These are phyloP conservation scores for Ophiothrix spiculata DNA, from an alignment of 35 echinoderm and acorn worm species.

Conservation along the genomic window DNA sequence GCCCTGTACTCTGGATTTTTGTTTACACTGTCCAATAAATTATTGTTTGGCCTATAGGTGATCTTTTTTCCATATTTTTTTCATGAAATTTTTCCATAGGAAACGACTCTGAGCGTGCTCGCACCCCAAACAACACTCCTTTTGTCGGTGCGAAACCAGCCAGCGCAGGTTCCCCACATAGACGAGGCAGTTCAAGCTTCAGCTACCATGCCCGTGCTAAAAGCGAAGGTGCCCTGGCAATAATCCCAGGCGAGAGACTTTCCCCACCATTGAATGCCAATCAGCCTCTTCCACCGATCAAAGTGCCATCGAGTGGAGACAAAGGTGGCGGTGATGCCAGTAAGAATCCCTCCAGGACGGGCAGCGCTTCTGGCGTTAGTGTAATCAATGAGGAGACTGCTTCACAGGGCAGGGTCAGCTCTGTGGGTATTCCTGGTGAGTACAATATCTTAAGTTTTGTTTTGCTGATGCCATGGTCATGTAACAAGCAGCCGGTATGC, in stretches of 20 bases:
- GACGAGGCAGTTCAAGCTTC: neutral
- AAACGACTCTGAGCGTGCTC: neutral
- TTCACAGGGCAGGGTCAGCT: neutral
- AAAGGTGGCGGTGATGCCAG: slow-evolving; percentile 18
- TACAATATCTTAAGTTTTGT: neutral
- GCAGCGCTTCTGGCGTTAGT: neutral
- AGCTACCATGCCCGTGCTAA: slow-evolving; percentile 20
- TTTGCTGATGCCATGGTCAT: neutral
- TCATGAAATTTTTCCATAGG: neutral
- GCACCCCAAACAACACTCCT: slow-evolving; percentile 14
- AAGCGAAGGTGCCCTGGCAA: slow-evolving; percentile 57
- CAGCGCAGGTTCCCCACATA: slow-evolving; percentile 53
- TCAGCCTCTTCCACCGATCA: slow-evolving; percentile 93
- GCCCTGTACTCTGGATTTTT: too few species aligned
- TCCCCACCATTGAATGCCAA: neutral
- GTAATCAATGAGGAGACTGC: neutral
- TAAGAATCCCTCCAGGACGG: slow-evolving; percentile 1
- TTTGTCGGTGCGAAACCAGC: neutral
- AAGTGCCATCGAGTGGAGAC: slow-evolving; percentile 68
- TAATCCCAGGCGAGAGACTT: neutral
- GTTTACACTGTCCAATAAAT: too few species aligned
- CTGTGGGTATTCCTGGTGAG: neutral
- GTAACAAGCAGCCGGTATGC: too few species aligned
- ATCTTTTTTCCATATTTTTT: neutral
- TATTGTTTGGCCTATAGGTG: too few species aligned